Evolutionary conservation across 37 sponge, comb jelly and placozoan species (phyloP).

Genomic region (Hexactinellida sp.): DNA sequence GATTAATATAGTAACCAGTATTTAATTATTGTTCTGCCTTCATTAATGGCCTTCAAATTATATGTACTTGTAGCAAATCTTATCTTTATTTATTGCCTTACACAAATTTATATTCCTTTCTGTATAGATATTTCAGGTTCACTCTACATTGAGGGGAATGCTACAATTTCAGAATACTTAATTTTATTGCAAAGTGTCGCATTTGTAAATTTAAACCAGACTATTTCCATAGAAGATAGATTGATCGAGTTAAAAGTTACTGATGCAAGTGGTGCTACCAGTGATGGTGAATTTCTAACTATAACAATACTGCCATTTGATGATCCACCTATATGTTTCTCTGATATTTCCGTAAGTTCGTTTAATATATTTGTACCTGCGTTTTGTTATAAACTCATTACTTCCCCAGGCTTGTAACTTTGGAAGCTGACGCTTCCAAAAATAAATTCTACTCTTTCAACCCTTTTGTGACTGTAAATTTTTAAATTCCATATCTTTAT

Average conservation of each 20-base stretch:
- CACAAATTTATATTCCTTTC: not conserved
- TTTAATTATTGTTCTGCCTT: too few species aligned
- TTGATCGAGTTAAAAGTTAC: not conserved
- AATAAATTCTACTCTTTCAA: too few species aligned
- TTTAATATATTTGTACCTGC: not conserved
- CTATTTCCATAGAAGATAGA: not conserved
- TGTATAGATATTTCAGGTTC: not conserved
- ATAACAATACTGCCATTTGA: not conserved
- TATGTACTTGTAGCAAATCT: too few species aligned
- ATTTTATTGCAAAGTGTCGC: not conserved
- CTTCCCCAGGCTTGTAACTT: too few species aligned
- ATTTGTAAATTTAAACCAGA: not conserved
- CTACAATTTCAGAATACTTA: not conserved
- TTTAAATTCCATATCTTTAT: too few species aligned
- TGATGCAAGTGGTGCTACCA: not conserved
- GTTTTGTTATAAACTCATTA: too few species aligned
- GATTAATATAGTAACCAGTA: too few species aligned
- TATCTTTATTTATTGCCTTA: too few species aligned
- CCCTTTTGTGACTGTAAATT: too few species aligned
- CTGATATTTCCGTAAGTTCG: not conserved
- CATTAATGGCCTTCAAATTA: too few species aligned
- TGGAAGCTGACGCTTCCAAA: too few species aligned
- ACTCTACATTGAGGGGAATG: not conserved
- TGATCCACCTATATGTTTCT: not conserved
- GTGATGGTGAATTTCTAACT: not conserved